Base-by-base conservation (phyloP, 2,888 invertebrate genomes). In the Drosophila rubida region DNA sequence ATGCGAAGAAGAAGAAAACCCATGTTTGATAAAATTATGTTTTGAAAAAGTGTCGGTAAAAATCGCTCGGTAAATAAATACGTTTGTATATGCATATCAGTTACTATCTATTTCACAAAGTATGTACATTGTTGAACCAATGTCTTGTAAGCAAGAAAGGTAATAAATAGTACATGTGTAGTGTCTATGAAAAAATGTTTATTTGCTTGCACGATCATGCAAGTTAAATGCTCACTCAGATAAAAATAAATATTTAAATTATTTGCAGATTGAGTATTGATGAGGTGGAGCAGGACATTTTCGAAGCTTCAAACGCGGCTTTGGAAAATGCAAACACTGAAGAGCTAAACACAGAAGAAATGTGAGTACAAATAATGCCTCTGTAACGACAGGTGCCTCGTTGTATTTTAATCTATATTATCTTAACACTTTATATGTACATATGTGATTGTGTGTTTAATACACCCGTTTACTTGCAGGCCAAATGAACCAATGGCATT, bases 401-500 rank as follows among this genome's bases (percentile, higher is more conserved):
- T 41, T 7, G 23, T 14, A 32, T 9, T n/a, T 7, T 16, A 53
- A 16, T n/a, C 13, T 48, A 19, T 50, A 35, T 50, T 50, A 48
- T 32, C 32, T 48, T 32, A 32, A 30, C 4, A 35, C 32, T 32
- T 50, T 13, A 19, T 1, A 2, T 19, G 6, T 7, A n/a, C n/a
- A n/a, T n/a, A 19, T 13, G 14, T 25, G 4, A 4, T 6, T 45
- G 9, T 35, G 27, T 22, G 2, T n/a, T 6, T 39, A 50, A 37
- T n/a, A 3, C 6, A 25, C 16, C 1, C 2, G 4, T 25, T 13
- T 30, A 45, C 32, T 60, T 69, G 19, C 44, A 76, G 76, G 37
- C 53, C 68, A 35, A 79, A 79, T 41, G 90, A 89, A 25, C 78
- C 88, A 1, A 75, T 81, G 77, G 76, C 89, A 16, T 90, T 80